phyloP scores from a whole-genome alignment of 2,113 vertebrate genomes.

The Embiotoca jacksoni region DNA sequence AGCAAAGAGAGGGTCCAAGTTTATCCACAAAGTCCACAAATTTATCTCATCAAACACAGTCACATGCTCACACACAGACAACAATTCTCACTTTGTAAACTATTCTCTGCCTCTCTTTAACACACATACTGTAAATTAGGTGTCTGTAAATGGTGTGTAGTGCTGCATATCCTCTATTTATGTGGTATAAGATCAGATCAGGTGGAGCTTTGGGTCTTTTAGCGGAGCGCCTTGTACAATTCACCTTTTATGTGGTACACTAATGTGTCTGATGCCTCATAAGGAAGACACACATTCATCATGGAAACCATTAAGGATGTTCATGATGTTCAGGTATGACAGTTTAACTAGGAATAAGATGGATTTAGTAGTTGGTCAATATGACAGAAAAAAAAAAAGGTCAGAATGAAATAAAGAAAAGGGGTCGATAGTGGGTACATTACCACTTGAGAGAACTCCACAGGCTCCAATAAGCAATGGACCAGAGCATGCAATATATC shows the following conservation, averaged over 20 bases:
- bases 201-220: background rate
- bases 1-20: conserved; percentile 18
- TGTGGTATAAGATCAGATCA: background rate
- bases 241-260: conserved; percentile 6
- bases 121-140: background rate
- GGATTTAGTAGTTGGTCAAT: background rate
- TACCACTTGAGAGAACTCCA: conserved; percentile 65
- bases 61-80: conserved; percentile 21
- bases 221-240: background rate
- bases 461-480: conserved; percentile 60
- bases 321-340: background rate
- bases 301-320: background rate
- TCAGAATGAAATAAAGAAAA: conserved; percentile 1
- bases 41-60: background rate
- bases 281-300: too few species aligned
- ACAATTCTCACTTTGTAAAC: background rate
- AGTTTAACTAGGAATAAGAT: background rate
- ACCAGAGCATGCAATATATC: conserved; percentile 69
- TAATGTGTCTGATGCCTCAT: background rate
- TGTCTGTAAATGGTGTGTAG: background rate
- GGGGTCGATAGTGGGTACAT: conserved; percentile 24
- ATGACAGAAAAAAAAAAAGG: conserved; percentile 19
- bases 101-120: conserved; percentile 2
- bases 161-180: background rate
- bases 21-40: background rate